These are phyloP conservation scores for Schizothorax lantsangensis DNA, from an alignment of 2,797 vertebrate genomes.

Conservation along the genomic window DNA sequence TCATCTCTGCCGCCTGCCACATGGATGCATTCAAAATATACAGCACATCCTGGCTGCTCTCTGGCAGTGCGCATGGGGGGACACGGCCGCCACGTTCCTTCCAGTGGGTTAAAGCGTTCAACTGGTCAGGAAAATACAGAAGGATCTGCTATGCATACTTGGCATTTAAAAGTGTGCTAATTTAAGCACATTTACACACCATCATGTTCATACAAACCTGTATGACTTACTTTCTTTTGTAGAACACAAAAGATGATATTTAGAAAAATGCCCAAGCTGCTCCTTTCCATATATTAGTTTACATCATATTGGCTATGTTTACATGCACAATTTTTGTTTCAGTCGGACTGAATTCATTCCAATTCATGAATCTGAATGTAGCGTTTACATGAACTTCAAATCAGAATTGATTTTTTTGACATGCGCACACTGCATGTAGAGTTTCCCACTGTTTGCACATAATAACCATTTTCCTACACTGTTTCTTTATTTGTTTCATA, in stretches of 20 bases:
- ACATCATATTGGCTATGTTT: not conserved
- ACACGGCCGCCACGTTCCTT: conserved; percentile 70
- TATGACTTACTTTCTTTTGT: not conserved
- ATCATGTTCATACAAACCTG: not conserved
- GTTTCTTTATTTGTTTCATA: not conserved
- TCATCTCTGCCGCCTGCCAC: conserved; percentile 70
- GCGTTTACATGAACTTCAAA: not conserved
- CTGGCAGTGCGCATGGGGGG: conserved; percentile 69
- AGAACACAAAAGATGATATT: not conserved
- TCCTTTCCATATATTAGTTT: not conserved
- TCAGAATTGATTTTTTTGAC: not conserved
- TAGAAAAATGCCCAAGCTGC: not conserved
- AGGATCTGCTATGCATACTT: not conserved
- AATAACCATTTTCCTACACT: not conserved
- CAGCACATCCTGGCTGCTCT: conserved; percentile 69
- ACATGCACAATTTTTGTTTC: not conserved
- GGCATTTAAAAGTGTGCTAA: not conserved
- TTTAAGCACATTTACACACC: not conserved
- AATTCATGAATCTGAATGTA: not conserved
- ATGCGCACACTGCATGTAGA: not conserved
- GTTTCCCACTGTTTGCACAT: not conserved
- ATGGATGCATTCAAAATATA: conserved; percentile 68
- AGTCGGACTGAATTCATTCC: not conserved
- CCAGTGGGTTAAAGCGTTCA: conserved; percentile 71
- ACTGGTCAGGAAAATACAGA: conserved; percentile 60